Evolutionary conservation across 2,888 invertebrate species (phyloP), one percentile per base, ranked within the genome.

Genomic region (Perdita meconis): DNA sequence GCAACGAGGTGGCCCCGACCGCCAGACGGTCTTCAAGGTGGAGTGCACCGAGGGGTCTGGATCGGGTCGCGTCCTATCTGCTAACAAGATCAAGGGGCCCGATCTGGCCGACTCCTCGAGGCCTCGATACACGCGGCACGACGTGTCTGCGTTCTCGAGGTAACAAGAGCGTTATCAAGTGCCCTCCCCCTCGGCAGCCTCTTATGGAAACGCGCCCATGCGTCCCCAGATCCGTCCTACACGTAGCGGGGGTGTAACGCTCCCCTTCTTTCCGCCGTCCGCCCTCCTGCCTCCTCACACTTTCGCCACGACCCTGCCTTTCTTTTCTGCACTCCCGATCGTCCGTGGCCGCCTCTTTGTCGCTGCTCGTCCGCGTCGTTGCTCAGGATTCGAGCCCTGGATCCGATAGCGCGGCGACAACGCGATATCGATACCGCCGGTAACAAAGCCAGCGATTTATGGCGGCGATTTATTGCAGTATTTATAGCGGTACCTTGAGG

Each of bases 111-210:
- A 76, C 68, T 64, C 56, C 72, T 82, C 74, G 71, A 70, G 51
- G 65, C 50, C 61, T 51, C 69, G 83, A 79, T 81, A 85, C 76
- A 83, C 53, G 60, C 63, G 50, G 74, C 77, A 34, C 81, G 78
- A 83, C 84, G 82, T 81, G 83, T 86, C 82, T 81, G 82, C 80
- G 81, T 80, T 74, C 47, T 47, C 80, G 79, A 76, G 69, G 82
- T 80, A 86, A 86, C 86, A 87, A 86, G 82, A 86, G 82, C 84
- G 85, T 88, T 88, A 88, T 88, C 88, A 86, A 81, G 76, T 82
- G 82, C 72, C 82, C 83, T 81, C 70, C 84, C 86, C 73, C 75
- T 24, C 74, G 71, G 74, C 74, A 55, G 79, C 85, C 84, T 84
- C 84, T 86, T 81, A 82, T 77, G 84, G 84, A 87, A 83, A 84